These are phyloP conservation scores for Globia sparganii DNA, from an alignment of 2,888 invertebrate species.

Conservation along the genomic window DNA sequence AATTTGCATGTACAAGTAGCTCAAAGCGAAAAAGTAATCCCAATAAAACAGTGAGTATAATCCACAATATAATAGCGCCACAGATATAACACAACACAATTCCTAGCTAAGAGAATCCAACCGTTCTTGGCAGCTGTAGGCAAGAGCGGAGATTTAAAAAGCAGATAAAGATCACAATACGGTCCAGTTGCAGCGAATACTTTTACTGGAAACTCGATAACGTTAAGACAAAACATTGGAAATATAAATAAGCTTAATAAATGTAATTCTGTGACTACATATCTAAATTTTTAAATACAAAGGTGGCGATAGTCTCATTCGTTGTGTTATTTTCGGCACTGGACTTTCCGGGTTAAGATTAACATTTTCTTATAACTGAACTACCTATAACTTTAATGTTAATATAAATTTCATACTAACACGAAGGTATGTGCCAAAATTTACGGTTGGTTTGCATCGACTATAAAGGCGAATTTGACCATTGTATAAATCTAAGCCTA, in stretches of 20 bases:
- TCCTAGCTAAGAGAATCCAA: conserved; percentile 24
- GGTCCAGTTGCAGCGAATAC: conserved; percentile 31
- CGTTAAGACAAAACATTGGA: conserved; percentile 1
- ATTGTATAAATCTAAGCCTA: neutral
- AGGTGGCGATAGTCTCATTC: neutral
- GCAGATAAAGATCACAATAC: conserved; percentile 38
- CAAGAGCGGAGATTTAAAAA: conserved; percentile 46
- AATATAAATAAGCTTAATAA: conserved; percentile 22
- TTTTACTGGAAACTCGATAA: conserved; percentile 28
- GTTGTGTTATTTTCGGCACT: neutral
- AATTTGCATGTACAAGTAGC: neutral
- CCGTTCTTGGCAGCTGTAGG: conserved; percentile 46
- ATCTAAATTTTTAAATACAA: neutral
- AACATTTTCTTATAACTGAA: neutral
- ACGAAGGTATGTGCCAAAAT: neutral
- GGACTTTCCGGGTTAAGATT: neutral
- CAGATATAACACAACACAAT: conserved; percentile 22
- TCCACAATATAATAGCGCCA: neutral
- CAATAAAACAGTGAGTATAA: conserved; percentile 1
- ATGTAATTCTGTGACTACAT: neutral
- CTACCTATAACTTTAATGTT: neutral
- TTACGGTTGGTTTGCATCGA: neutral
- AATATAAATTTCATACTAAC: neutral
- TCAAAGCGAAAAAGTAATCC: neutral
- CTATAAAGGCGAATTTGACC: no score